phyloP scores from a whole-genome alignment of 2,113 vertebrate species.

The Anolis sagrei region DNA sequence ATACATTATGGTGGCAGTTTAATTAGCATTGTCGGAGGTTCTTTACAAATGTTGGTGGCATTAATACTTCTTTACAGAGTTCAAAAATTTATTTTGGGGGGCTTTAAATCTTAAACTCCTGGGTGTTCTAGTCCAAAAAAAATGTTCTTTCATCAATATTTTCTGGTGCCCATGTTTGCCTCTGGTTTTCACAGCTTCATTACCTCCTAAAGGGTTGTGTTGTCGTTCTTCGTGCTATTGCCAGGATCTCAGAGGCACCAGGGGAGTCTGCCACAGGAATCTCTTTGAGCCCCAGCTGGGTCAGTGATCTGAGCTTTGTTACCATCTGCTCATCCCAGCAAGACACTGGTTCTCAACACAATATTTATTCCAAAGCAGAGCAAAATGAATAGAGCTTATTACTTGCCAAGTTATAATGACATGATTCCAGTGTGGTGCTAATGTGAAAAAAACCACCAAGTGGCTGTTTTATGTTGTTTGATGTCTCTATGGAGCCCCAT shows the following conservation, averaged over 20 bases:
- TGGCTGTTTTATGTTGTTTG: background rate
- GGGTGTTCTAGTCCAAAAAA: too few species aligned
- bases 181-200: background rate
- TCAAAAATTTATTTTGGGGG: background rate
- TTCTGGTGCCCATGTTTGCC: background rate
- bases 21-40: too few species aligned
- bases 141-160: background rate
- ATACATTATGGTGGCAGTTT: too few species aligned
- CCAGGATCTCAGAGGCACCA: background rate
- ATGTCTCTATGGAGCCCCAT: background rate
- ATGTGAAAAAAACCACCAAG: background rate
- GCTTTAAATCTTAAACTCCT: too few species aligned
- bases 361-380: accelerated
- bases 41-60: too few species aligned
- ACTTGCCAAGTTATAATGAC: background rate
- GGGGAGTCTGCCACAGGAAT: background rate
- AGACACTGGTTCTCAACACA: background rate
- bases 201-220: background rate
- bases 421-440: background rate
- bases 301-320: background rate
- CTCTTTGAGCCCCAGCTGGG: accelerated
- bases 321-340: background rate
- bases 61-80: too few species aligned
- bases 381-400: accelerated
- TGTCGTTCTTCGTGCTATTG: background rate